These are phyloP conservation scores for Caenorhabditis japonica DNA, from an alignment of 2,888 invertebrate species.

Conservation along the genomic window DNA sequence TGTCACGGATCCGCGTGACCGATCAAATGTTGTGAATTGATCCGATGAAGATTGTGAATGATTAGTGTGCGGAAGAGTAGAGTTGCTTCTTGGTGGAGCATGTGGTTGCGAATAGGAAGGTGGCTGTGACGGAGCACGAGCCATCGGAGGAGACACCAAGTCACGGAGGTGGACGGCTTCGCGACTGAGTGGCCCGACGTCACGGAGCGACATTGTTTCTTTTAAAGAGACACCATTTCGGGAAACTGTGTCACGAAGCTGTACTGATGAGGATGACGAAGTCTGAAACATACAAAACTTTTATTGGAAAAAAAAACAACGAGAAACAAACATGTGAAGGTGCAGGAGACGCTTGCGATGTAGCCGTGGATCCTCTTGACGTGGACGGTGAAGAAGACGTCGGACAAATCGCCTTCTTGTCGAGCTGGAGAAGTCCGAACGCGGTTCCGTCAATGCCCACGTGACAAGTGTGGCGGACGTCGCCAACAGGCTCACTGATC, in stretches of 20 bases:
- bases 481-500: constrained; percentile 97
- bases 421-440: constrained; percentile 88
- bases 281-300: constrained; percentile 21
- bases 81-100: constrained; percentile 30
- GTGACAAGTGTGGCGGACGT: constrained; percentile 94
- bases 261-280: constrained; percentile 51
- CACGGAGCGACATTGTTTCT: constrained; percentile 61
- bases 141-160: constrained; percentile 39
- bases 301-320: too few species aligned
- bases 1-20: constrained; percentile 46
- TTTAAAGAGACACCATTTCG: constrained; percentile 54
- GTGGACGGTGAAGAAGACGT: constrained; percentile 61
- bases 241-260: constrained; percentile 42
- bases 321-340: constrained; percentile 45
- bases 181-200: constrained; percentile 43
- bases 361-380: constrained; percentile 24
- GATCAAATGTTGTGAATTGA: constrained; percentile 31
- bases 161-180: constrained; percentile 44
- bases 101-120: constrained; percentile 41
- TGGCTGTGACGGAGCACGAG: constrained; percentile 57
- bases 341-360: constrained; percentile 38
- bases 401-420: constrained; percentile 67
- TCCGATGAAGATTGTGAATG: constrained; percentile 2
- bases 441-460: constrained; percentile 96
- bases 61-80: constrained; percentile 9